Evolutionary conservation across 2,888 invertebrate species (phyloP).

Genomic region (Tipula lateralis): DNA sequence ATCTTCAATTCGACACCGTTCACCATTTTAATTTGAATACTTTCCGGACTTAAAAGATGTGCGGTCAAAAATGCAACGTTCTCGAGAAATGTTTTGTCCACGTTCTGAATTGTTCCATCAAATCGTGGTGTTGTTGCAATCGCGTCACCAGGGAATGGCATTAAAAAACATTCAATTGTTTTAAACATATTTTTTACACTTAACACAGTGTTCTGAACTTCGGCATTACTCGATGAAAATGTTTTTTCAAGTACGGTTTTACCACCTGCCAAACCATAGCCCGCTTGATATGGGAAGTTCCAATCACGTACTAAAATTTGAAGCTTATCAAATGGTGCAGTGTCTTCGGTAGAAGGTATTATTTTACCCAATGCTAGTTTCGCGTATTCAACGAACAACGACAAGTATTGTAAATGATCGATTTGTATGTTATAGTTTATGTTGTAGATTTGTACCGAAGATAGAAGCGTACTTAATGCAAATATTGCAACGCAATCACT

Average conservation of each 20-base stretch:
- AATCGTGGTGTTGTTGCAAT: conserved; percentile 28
- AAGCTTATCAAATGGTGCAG: conserved; percentile 28
- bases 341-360: not conserved
- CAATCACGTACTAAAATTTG: conserved; percentile 32
- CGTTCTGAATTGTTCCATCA: not conserved
- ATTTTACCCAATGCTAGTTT: conserved; percentile 25
- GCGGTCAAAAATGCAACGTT: conserved; percentile 14
- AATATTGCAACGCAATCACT: conserved; percentile 31
- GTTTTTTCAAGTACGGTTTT: not conserved
- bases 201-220: not conserved
- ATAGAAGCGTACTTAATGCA: conserved; percentile 32
- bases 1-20: conserved; percentile 27
- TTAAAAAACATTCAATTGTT: conserved; percentile 30
- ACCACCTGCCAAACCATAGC: not conserved
- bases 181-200: not conserved
- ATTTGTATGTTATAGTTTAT: conserved; percentile 31
- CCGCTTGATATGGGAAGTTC: not conserved
- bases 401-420: conserved; percentile 32
- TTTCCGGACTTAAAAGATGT: conserved; percentile 24
- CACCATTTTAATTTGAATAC: conserved; percentile 29
- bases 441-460: conserved; percentile 32
- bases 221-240: not conserved
- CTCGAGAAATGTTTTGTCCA: conserved; percentile 31
- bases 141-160: conserved; percentile 33
- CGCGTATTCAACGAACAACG: conserved; percentile 30